Evolutionary conservation across 2,888 invertebrate genomes (phyloP).

Genomic region (Apodemia duryi): DNA sequence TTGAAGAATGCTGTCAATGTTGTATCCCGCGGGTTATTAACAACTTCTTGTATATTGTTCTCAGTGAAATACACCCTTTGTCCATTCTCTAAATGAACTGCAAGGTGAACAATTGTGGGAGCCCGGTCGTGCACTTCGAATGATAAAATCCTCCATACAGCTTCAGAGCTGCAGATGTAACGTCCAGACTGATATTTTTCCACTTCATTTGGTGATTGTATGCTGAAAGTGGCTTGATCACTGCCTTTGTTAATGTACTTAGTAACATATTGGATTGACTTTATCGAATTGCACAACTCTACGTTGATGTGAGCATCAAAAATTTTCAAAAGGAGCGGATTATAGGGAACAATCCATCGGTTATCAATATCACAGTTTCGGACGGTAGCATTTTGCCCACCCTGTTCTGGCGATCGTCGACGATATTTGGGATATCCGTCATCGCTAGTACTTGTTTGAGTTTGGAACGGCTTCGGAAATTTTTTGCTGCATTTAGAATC

Average conservation of each 20-base stretch:
- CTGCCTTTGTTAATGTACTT: conserved; percentile 33
- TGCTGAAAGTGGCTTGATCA: conserved; percentile 29
- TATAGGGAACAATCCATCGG: conserved; percentile 33
- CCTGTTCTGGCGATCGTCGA: conserved; percentile 31
- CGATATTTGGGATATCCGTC: conserved; percentile 35
- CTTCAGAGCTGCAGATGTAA: conserved; percentile 26
- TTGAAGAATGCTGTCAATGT: conserved; percentile 15
- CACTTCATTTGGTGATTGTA: conserved; percentile 32
- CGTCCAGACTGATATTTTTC: conserved; percentile 29
- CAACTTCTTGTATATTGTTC: conserved; percentile 1
- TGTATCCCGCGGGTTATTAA: conserved; percentile 1
- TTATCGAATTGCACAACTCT: conserved; percentile 29
- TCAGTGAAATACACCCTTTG: conserved; percentile 11
- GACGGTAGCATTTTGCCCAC: conserved; percentile 26
- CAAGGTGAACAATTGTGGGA: conserved; percentile 9
- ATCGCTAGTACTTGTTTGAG: conserved; percentile 30
- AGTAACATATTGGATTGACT: conserved; percentile 28
- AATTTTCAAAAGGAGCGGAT: conserved; percentile 28
- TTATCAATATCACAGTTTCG: conserved; percentile 31
- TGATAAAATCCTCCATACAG: conserved; percentile 5
- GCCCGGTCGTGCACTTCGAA: neutral
- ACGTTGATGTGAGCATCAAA: conserved; percentile 32
- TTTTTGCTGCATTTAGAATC: conserved; percentile 31
- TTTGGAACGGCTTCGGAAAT: conserved; percentile 31
- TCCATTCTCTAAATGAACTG: conserved; percentile 7